Conservation (phyloP, 1,140 invertebrate species). For the Drosophila equinoxialis region DNA sequence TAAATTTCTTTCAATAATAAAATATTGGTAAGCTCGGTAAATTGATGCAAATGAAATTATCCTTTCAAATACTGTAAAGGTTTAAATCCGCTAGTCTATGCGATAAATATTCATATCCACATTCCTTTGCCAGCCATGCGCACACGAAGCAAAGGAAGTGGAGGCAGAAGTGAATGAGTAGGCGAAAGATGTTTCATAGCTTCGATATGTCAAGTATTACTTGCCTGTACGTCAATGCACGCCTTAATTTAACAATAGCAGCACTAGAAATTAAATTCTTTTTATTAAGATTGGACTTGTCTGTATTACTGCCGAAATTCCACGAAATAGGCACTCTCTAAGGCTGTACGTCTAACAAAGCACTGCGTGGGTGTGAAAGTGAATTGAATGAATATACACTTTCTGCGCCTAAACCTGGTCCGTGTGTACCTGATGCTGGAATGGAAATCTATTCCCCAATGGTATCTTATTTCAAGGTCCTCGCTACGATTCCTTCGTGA, state of each 20-base stretch:
- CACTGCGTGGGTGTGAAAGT: neutral
- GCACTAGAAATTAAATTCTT: neutral
- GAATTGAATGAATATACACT: neutral
- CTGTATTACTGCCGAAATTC: neutral
- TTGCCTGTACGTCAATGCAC: neutral
- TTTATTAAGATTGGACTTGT: neutral
- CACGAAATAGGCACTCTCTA: neutral
- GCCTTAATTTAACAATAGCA: neutral
- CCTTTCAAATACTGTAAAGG: neutral
- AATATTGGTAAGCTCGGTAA: neutral
- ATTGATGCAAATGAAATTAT: neutral
- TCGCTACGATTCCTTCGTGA: neutral
- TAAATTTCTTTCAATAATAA: no score
- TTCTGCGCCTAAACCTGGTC: slow-evolving; percentile 6
- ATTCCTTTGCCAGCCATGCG: neutral
- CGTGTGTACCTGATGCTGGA: slow-evolving; percentile 6
- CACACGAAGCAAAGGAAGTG: neutral
- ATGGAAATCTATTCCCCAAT: slow-evolving; percentile 4
- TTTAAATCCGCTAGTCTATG: neutral
- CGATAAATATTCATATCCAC: neutral
- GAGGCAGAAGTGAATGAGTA: neutral
- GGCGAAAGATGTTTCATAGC: neutral
- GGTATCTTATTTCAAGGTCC: slow-evolving; percentile 10
- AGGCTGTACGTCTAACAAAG: neutral
- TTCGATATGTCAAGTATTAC: neutral